These are phyloP conservation scores for Channa argus DNA, from an alignment of 2,113 vertebrate species.

Conservation along the genomic window DNA sequence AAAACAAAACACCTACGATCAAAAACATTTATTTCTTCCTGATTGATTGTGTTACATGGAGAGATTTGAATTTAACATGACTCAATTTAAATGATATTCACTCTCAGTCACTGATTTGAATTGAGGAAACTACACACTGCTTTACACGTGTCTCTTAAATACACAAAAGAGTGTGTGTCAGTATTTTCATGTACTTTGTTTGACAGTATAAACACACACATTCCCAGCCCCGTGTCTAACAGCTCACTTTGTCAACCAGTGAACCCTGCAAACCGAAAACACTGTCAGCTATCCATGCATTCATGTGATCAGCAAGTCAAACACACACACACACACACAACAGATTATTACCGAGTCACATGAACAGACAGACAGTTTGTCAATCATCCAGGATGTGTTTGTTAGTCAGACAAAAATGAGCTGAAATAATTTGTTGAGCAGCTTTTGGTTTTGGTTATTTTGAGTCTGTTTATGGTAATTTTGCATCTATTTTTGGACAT, in stretches of 20 bases:
- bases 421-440: no score
- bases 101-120: no score
- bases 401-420: no score
- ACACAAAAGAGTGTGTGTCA: background rate
- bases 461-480: no score
- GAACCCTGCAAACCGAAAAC: slow-evolving; percentile 15
- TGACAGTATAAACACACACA: slow-evolving; percentile 15
- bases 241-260: slow-evolving; percentile 25
- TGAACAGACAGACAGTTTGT: slow-evolving; percentile 10
- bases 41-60: no score
- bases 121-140: no score
- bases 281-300: background rate
- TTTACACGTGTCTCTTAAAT: background rate
- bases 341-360: slow-evolving; percentile 23
- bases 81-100: no score
- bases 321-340: slow-evolving; percentile 11
- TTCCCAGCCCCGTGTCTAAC: background rate
- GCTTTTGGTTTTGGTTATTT: no score
- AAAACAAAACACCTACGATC: no score
- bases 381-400: background rate
- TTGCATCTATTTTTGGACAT: no score
- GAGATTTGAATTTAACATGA: no score
- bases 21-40: no score
- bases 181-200: slow-evolving; percentile 23
- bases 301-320: slow-evolving; percentile 1